Percentiles rank a stretch among this genome's conserved stretches.
Conservation (phyloP, 2,113 vertebrate species). For the Bostrychus sinensis region DNA sequence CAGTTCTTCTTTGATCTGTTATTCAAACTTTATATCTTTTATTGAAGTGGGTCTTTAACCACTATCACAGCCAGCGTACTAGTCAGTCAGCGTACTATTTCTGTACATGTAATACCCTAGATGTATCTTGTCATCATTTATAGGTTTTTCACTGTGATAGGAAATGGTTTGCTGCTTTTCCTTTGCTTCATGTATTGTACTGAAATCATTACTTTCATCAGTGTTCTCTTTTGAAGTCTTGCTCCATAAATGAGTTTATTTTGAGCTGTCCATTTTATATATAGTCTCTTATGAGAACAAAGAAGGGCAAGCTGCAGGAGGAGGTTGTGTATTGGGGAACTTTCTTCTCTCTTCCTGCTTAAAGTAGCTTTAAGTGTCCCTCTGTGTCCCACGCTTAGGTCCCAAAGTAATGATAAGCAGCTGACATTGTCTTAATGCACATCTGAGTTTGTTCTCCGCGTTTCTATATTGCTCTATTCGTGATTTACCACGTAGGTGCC, state of each 20-base stretch:
- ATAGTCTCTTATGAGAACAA: slow-evolving; percentile 3
- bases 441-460: not conserved
- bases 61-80: too few relatives aligned
- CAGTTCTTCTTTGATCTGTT: too few relatives aligned
- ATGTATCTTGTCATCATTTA: too few relatives aligned
- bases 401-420: slow-evolving; percentile 10
- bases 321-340: not conserved
- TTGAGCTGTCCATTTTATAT: slow-evolving; percentile 8
- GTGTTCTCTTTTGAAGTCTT: not conserved
- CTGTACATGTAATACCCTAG: too few relatives aligned
- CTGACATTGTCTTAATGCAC: not conserved
- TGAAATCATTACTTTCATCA: slow-evolving; percentile 1
- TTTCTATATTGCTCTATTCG: not conserved
- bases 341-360: slow-evolving; percentile 1
- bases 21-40: too few relatives aligned
- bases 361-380: not conserved
- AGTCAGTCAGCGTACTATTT: too few relatives aligned
- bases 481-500: not conserved
- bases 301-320: slow-evolving; percentile 4
- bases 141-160: not conserved
- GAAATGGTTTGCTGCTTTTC: not conserved
- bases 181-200: not conserved
- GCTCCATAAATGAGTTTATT: slow-evolving; percentile 4
- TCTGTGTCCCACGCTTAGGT: not conserved
- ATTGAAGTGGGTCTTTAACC: too few relatives aligned